Conservation (phyloP, 2,113 vertebrate genomes). For the Ceyx margarethae region DNA sequence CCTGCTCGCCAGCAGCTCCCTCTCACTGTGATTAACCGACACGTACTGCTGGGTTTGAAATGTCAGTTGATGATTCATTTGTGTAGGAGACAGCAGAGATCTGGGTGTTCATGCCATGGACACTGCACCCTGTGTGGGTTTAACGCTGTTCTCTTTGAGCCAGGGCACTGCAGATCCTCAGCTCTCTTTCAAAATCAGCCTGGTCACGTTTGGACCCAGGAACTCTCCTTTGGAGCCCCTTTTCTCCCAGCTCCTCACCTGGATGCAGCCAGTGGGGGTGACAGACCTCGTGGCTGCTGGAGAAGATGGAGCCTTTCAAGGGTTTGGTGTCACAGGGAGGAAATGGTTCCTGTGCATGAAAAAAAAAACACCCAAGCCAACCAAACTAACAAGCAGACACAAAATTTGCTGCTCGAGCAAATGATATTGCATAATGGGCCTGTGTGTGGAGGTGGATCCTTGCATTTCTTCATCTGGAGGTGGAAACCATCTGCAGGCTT, state of each 20-base stretch:
- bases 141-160: background rate
- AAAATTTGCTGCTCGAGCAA: background rate
- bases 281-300: background rate
- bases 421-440: background rate
- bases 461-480: background rate
- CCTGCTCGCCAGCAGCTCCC: background rate
- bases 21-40: constrained; percentile 31
- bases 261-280: fast-evolving
- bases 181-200: background rate
- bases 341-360: constrained; percentile 29
- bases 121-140: background rate
- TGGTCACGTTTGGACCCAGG: fast-evolving
- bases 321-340: background rate
- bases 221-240: background rate
- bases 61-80: constrained; percentile 52
- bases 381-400: too few species aligned
- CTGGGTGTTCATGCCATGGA: background rate
- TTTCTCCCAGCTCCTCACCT: background rate
- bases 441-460: background rate
- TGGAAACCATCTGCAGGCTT: background rate
- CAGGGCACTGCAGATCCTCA: background rate
- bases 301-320: background rate
- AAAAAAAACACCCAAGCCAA: too few species aligned
- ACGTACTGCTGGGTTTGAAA: constrained; percentile 22
- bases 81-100: constrained; percentile 19